Evolutionary conservation across 2,888 invertebrate genomes (phyloP).

Genomic region (Stegana nigrithorax): DNA sequence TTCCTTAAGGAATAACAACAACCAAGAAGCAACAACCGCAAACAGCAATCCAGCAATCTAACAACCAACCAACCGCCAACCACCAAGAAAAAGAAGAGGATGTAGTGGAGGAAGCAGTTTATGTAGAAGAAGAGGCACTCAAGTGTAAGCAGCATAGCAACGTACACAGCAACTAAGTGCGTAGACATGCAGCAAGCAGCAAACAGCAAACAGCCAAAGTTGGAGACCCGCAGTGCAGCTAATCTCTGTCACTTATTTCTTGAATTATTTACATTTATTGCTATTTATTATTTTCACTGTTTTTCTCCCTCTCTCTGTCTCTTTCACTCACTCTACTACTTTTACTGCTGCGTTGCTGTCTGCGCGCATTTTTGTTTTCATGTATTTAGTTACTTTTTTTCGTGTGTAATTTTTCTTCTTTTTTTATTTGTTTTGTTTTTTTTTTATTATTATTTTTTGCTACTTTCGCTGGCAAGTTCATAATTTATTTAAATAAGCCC

Average conservation of each 20-base stretch:
- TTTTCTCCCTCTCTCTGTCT: not conserved
- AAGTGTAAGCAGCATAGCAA: no score
- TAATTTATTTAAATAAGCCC: constrained; percentile 62
- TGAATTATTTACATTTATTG: constrained; percentile 56
- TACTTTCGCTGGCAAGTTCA: constrained; percentile 35
- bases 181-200: not conserved
- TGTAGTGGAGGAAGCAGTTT: not conserved
- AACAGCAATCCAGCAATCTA: no score
- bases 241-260: constrained; percentile 50
- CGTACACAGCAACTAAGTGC: no score
- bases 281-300: constrained; percentile 31
- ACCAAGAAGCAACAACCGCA: constrained; percentile 12
- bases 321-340: no score
- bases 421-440: no score
- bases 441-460: no score
- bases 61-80: no score
- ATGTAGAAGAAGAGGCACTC: no score
- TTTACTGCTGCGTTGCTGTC: not conserved
- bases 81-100: not conserved
- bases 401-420: no score
- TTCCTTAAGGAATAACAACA: constrained; percentile 48
- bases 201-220: constrained; percentile 25
- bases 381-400: no score
- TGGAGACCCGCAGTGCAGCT: constrained; percentile 49
- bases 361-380: no score